Percentiles rank a stretch among this genome's conserved stretches.
phyloP scores from a whole-genome alignment of 2,113 vertebrate species.

The Crocuta crocuta region DNA sequence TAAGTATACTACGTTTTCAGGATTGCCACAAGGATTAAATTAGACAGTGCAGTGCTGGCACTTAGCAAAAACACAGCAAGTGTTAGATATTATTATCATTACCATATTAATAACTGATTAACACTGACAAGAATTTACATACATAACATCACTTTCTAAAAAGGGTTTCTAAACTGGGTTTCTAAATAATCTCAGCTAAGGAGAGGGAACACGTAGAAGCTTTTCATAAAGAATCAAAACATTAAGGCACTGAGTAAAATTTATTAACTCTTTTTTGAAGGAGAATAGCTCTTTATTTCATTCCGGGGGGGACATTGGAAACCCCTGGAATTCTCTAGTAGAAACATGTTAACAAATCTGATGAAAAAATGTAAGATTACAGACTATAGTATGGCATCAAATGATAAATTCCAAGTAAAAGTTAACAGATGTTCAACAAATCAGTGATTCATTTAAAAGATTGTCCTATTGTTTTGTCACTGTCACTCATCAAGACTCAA shows the following conservation, averaged over 20 bases:
- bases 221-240: constrained; percentile 16
- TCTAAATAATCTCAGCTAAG: background rate
- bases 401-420: constrained; percentile 50
- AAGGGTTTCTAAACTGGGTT: background rate
- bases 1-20: background rate
- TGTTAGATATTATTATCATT: background rate
- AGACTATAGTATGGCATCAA: background rate
- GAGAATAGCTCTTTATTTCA: constrained; percentile 12
- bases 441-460: constrained; percentile 38
- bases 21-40: background rate
- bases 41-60: background rate
- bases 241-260: constrained; percentile 17
- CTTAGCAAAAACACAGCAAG: background rate
- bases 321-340: background rate
- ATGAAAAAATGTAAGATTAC: constrained; percentile 37
- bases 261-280: constrained; percentile 21
- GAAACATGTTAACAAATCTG: background rate
- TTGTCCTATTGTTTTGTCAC: background rate
- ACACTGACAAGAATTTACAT: background rate
- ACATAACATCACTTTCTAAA: background rate
- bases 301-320: background rate
- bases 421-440: constrained; percentile 50
- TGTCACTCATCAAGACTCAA: background rate
- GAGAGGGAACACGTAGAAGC: background rate
- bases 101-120: background rate